Evolutionary conservation across 2,113 vertebrate genomes (phyloP), one percentile per base, ranked within the genome.

Genomic region (Labeo rohita): DNA sequence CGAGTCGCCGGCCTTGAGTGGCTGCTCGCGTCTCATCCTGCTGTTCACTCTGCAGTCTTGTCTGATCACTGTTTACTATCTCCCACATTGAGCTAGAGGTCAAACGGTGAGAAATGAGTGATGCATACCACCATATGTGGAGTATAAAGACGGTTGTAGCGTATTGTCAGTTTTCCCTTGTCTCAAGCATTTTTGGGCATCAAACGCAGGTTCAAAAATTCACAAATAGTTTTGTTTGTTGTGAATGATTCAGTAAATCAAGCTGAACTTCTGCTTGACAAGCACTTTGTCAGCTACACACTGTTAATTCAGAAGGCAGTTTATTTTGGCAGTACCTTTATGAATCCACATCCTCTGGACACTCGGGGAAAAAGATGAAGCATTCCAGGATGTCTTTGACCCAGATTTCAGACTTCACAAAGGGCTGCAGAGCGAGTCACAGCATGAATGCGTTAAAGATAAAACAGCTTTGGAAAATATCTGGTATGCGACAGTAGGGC

Each of bases 341-440:
- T n/a, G 72, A 82, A 54, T 87, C 77, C 83, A 89, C 79, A 85
- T 89, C 85, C 88, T 89, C 83, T 66, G 72, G 80, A 80, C 83
- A 74, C 72, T 74, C 68, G 18, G 68, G 39, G 63, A 45, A 82
- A 83, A 79, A 84, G 85, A 79, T 77, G 72, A 73, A 28, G 79
- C 85, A 74, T 89, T 79, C 73, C 88, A 79, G 83, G 36, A 68
- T 80, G 70, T 83, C 45, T 70, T 74, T 83, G 83, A 78, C 80
- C 73, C 50, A 76, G 63, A 70, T 56, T 85, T 89, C 43, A 87
- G 50, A 70, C 9, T 54, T 52, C 34, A 66, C 21, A 70, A 68
- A 83, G 36, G 73, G 66, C 52, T 75, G 47, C 43, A 50, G 47
- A 66, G 34, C 85, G n/a, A 83, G 85, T 68, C 72, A 18, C 75